These are phyloP conservation scores for Alentia gelatinosa DNA, from an alignment of 2,888 invertebrate genomes.

Conservation along the genomic window DNA sequence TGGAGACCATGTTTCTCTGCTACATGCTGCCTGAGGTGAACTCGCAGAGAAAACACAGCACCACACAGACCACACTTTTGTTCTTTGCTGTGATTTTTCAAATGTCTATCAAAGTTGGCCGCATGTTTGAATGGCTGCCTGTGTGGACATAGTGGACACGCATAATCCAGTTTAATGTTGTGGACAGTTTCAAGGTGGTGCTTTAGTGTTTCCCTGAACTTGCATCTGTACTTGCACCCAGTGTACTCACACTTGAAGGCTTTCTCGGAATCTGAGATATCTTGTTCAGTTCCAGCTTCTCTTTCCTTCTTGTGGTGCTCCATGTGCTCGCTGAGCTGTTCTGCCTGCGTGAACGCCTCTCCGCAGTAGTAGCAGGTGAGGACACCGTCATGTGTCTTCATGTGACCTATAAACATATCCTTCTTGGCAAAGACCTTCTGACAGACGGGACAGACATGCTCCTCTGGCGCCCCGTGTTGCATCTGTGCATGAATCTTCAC, in stretches of 20 bases:
- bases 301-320: constrained; percentile 46
- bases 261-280: neutral
- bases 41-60: constrained; percentile 27
- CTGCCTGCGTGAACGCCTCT: constrained; percentile 25
- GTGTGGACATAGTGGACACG: constrained; percentile 38
- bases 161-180: constrained; percentile 24
- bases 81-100: constrained; percentile 40
- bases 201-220: constrained; percentile 19
- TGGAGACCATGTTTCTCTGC: constrained; percentile 49
- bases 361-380: constrained; percentile 42
- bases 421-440: constrained; percentile 5
- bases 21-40: constrained; percentile 48
- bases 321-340: constrained; percentile 36
- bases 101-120: constrained; percentile 38
- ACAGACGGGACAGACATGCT: constrained; percentile 45
- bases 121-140: constrained; percentile 38
- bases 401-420: constrained; percentile 37
- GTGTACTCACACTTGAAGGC: constrained; percentile 41
- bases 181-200: constrained; percentile 42
- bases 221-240: constrained; percentile 28
- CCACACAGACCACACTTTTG: constrained; percentile 46
- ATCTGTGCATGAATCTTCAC: constrained; percentile 34
- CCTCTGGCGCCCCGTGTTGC: constrained; percentile 36
- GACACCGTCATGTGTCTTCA: constrained; percentile 36
- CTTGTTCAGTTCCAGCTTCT: neutral